A percentile compares a stretch with the other conserved stretches of the same genome.
Evolutionary conservation across 2,888 invertebrate genomes (phyloP).

Genomic region (Rutpela maculata): DNA sequence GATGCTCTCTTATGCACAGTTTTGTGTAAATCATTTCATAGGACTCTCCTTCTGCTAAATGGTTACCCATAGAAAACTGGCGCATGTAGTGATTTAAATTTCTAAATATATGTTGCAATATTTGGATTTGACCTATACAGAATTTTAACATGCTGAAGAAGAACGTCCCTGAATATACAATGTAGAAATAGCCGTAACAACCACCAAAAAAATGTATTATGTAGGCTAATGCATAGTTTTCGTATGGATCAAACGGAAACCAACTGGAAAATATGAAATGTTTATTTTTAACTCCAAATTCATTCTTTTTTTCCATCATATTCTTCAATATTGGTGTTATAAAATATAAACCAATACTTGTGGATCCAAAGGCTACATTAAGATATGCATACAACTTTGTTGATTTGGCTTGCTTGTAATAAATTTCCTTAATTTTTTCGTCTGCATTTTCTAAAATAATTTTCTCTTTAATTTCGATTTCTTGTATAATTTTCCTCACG

Average conservation of each 20-base stretch:
- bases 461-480: constrained; percentile 44
- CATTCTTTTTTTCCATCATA: constrained; percentile 42
- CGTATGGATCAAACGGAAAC: constrained; percentile 56
- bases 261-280: constrained; percentile 55
- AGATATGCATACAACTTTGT: constrained; percentile 37
- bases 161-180: constrained; percentile 43
- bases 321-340: constrained; percentile 51
- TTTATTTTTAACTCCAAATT: constrained; percentile 46
- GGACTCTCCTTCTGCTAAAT: constrained; percentile 1
- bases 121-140: constrained; percentile 41
- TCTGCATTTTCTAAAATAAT: constrained; percentile 49
- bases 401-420: constrained; percentile 42
- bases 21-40: constrained; percentile 15
- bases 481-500: constrained; percentile 24
- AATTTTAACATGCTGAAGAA: constrained; percentile 45
- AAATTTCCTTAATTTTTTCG: constrained; percentile 51
- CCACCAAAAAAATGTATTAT: constrained; percentile 52
- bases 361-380: constrained; percentile 49
- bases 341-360: constrained; percentile 48
- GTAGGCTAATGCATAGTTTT: constrained; percentile 52
- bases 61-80: constrained; percentile 3
- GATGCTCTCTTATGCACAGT: constrained; percentile 46
- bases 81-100: constrained; percentile 22
- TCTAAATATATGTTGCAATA: constrained; percentile 43
- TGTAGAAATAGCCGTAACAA: constrained; percentile 46